Conservation (phyloP, 2,113 vertebrate genomes). For the Erythrocercus mccallii region DNA sequence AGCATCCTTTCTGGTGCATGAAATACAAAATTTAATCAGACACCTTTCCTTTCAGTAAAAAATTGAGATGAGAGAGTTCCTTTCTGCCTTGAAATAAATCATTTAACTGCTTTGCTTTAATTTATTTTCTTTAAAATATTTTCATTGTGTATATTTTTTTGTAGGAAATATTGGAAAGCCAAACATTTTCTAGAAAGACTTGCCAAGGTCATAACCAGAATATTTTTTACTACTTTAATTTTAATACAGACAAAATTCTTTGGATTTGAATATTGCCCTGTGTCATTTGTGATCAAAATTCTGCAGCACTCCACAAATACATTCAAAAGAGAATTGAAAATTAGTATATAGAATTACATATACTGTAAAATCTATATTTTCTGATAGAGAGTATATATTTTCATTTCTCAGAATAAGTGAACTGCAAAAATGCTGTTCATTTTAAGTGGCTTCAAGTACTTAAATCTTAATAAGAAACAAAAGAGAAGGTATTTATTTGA, state of each 20-base stretch:
- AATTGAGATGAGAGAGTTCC: background rate
- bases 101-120: background rate
- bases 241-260: background rate
- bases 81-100: background rate
- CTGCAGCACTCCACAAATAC: background rate
- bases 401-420: background rate
- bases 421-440: background rate
- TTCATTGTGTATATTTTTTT: background rate
- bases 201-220: background rate
- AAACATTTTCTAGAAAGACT: background rate
- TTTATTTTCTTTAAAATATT: background rate
- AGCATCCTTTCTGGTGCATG: background rate
- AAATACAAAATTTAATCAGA: conserved; percentile 31
- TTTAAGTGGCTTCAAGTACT: background rate
- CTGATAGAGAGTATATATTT: background rate
- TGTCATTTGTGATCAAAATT: background rate
- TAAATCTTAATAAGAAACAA: background rate
- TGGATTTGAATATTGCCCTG: background rate
- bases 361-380: background rate
- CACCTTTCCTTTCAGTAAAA: background rate
- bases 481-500: background rate
- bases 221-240: background rate
- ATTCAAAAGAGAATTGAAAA: background rate
- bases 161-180: background rate
- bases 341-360: background rate